Evolutionary conservation across 2,888 invertebrate genomes (phyloP).

Genomic region (Auanema sp.): DNA sequence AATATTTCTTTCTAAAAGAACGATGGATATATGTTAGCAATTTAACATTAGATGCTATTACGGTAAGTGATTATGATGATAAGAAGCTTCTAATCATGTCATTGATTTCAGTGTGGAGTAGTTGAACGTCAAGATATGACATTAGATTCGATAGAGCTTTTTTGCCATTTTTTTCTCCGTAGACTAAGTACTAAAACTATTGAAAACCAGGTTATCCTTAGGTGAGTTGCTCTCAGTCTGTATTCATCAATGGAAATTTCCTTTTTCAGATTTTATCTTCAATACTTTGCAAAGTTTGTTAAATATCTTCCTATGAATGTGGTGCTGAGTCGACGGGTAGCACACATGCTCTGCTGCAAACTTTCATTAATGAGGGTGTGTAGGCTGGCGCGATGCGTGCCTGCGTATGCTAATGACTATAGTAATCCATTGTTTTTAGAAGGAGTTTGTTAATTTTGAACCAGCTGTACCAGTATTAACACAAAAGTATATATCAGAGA

Average conservation of each 20-base stretch:
- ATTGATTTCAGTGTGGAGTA: background rate
- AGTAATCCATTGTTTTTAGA: background rate
- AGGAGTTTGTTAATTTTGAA: constrained; percentile 4
- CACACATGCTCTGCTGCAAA: constrained; percentile 30
- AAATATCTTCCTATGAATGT: constrained; percentile 40
- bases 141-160: too few relatives aligned
- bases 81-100: background rate
- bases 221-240: too few relatives aligned
- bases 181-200: too few relatives aligned
- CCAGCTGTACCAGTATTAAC: too few relatives aligned
- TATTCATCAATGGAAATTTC: background rate
- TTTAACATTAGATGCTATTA: too few relatives aligned
- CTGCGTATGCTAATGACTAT: background rate
- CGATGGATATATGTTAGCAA: too few relatives aligned
- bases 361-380: constrained; percentile 6
- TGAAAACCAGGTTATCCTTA: too few relatives aligned
- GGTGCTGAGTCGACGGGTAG: constrained; percentile 43
- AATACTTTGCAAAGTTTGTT: constrained; percentile 26
- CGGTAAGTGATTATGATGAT: constrained; percentile 4
- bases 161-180: too few relatives aligned
- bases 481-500: too few relatives aligned
- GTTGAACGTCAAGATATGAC: too few relatives aligned
- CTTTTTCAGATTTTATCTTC: constrained; percentile 18
- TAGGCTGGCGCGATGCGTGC: background rate
- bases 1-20: too few relatives aligned